phyloP scores from a whole-genome alignment of 2,888 invertebrate genomes.

The Xestia rhomboidea region DNA sequence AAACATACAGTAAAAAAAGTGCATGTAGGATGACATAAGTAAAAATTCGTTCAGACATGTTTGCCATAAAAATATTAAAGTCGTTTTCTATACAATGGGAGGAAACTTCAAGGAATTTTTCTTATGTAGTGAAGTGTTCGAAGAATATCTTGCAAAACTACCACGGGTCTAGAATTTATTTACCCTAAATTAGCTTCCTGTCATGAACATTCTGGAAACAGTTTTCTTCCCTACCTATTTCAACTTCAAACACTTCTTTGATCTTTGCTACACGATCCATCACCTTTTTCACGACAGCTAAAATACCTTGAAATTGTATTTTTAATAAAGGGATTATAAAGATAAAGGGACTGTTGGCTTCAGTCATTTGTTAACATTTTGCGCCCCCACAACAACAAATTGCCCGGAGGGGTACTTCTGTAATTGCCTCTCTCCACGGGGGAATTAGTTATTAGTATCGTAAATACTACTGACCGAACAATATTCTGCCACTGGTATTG shows the following conservation, averaged over 20 bases:
- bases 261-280: slow-evolving; percentile 24
- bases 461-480: slow-evolving; percentile 44
- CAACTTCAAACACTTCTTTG: slow-evolving; percentile 24
- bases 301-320: slow-evolving; percentile 42
- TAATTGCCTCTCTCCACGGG: slow-evolving; percentile 46
- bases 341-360: slow-evolving; percentile 41
- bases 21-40: no score
- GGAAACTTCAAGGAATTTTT: neutral
- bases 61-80: no score
- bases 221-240: neutral
- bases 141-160: slow-evolving; percentile 1
- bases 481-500: slow-evolving; percentile 17
- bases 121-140: neutral
- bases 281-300: slow-evolving; percentile 17
- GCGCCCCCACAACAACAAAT: slow-evolving; percentile 46
- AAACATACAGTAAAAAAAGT: no score
- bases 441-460: slow-evolving; percentile 57
- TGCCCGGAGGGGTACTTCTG: slow-evolving; percentile 42
- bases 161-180: neutral
- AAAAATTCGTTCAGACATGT: no score
- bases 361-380: slow-evolving; percentile 54
- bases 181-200: neutral
- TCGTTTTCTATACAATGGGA: neutral
- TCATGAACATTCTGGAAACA: neutral
- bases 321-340: slow-evolving; percentile 43